Percentiles rank a stretch among this genome's conserved stretches.
Conservation (phyloP, 2,797 vertebrate genomes). For the Epinephelus malabaricus region DNA sequence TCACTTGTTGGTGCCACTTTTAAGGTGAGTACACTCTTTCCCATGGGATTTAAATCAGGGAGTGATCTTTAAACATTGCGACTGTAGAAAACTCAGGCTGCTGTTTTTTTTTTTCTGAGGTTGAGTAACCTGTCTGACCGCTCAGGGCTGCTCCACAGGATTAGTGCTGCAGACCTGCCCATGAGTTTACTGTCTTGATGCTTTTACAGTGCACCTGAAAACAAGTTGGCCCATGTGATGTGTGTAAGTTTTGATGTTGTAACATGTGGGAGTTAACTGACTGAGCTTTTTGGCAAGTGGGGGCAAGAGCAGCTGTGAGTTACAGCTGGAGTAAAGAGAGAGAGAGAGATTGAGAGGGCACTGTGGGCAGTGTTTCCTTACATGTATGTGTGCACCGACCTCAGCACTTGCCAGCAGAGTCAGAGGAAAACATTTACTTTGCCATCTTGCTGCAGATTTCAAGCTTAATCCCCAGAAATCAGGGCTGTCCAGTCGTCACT, state of each 20-base stretch:
- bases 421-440: constrained; percentile 41
- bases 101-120: constrained; percentile 34
- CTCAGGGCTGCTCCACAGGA: constrained; percentile 49
- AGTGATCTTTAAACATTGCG: constrained; percentile 4
- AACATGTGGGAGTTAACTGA: constrained; percentile 30
- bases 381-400: too few relatives aligned
- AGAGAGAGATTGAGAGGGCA: not conserved
- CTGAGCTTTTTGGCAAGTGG: constrained; percentile 7
- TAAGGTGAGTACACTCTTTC: constrained; percentile 72
- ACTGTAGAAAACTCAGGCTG: constrained; percentile 14
- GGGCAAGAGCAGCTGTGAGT: constrained; percentile 27
- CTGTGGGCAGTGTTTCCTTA: constrained; percentile 28
- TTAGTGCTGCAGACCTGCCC: constrained; percentile 44
- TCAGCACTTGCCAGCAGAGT: constrained; percentile 16
- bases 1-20: constrained; percentile 43
- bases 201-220: constrained; percentile 37
- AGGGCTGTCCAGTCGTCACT: constrained; percentile 41
- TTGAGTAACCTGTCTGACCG: constrained; percentile 71
- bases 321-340: constrained; percentile 22
- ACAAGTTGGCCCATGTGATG: constrained; percentile 33
- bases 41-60: constrained; percentile 12
- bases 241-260: constrained; percentile 33
- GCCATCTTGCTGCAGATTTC: constrained; percentile 38
- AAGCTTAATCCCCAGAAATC: constrained; percentile 27
- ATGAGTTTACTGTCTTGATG: constrained; percentile 26